A percentile compares a stretch with the other conserved stretches of the same genome.
These are phyloP conservation scores for Brachypodius melanocephalos DNA, from an alignment of 2,113 vertebrate species.

Conservation along the genomic window DNA sequence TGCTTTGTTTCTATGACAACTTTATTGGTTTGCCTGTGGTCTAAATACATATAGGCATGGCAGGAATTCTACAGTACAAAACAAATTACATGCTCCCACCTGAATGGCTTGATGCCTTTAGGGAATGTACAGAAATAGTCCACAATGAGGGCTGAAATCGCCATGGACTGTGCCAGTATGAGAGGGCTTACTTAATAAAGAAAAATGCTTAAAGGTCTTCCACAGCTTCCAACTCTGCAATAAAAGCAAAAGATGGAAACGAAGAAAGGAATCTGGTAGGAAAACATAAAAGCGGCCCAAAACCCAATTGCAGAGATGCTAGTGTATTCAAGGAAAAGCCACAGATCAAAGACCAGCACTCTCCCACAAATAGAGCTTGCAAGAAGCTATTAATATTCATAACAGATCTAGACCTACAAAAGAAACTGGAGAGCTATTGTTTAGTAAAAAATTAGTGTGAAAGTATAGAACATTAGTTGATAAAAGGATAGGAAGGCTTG, in stretches of 20 bases:
- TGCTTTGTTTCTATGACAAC: conserved; percentile 85
- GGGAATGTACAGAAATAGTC: conserved; percentile 71
- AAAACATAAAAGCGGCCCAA: conserved; percentile 66
- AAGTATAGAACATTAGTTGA: conserved; percentile 64
- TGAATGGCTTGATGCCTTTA: conserved; percentile 75
- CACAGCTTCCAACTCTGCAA: conserved; percentile 21
- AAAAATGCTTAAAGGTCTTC: conserved; percentile 67
- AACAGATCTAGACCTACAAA: conserved; percentile 70
- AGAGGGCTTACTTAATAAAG: conserved; percentile 66
- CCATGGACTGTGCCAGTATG: conserved; percentile 47
- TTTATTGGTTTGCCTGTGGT: conserved; percentile 82
- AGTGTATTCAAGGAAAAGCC: conserved; percentile 56
- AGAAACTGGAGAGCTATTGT: conserved; percentile 70
- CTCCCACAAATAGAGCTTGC: conserved; percentile 67
- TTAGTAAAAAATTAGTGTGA: conserved; percentile 66
- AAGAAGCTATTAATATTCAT: conserved; percentile 79
- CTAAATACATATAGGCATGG: conserved; percentile 82
- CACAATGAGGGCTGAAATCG: conserved; percentile 66
- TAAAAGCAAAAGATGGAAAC: conserved; percentile 57
- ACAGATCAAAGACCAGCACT: conserved; percentile 72
- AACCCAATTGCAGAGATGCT: conserved; percentile 41
- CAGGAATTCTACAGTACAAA: conserved; percentile 77
- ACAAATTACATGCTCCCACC: conserved; percentile 76
- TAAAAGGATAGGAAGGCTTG: conserved; percentile 65
- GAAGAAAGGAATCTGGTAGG: conserved; percentile 35